Percentiles rank a stretch among this genome's conserved stretches.
Conservation (phyloP, 2,797 vertebrate species). For the Melopsittacus undulatus region DNA sequence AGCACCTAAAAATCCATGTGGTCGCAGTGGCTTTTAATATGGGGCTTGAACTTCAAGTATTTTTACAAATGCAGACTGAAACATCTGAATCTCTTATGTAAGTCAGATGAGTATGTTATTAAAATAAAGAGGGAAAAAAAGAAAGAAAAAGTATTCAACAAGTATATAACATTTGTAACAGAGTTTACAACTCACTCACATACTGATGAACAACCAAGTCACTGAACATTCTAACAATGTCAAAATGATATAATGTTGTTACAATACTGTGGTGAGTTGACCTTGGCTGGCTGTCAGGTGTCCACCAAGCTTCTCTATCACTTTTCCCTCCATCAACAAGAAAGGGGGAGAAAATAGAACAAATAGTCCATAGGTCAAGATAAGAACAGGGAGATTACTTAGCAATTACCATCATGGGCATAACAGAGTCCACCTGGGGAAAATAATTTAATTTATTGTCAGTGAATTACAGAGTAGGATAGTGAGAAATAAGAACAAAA, state of each 20-base stretch:
- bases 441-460: not conserved
- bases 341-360: accelerated
- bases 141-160: too few relatives aligned
- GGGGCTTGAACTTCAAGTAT: not conserved
- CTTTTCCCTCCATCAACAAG: not conserved
- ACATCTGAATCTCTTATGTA: not conserved
- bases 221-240: not conserved
- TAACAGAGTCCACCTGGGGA: not conserved
- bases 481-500: not conserved
- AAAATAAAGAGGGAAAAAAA: too few relatives aligned
- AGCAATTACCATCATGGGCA: not conserved
- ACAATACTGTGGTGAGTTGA: not conserved
- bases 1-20: not conserved
- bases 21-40: not conserved
- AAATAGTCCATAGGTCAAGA: not conserved
- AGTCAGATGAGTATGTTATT: not conserved
- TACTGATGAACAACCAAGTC: not conserved
- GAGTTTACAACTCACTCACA: not conserved
- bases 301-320: not conserved
- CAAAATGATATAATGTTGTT: not conserved
- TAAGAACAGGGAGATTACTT: not conserved
- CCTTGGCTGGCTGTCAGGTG: not conserved
- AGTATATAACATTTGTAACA: not conserved
- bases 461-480: not conserved
- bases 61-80: not conserved